Percentiles rank a stretch among this genome's conserved stretches.
These are phyloP conservation scores for Anoncus sp. DNA, from an alignment of 2,888 invertebrate genomes.

Conservation along the genomic window DNA sequence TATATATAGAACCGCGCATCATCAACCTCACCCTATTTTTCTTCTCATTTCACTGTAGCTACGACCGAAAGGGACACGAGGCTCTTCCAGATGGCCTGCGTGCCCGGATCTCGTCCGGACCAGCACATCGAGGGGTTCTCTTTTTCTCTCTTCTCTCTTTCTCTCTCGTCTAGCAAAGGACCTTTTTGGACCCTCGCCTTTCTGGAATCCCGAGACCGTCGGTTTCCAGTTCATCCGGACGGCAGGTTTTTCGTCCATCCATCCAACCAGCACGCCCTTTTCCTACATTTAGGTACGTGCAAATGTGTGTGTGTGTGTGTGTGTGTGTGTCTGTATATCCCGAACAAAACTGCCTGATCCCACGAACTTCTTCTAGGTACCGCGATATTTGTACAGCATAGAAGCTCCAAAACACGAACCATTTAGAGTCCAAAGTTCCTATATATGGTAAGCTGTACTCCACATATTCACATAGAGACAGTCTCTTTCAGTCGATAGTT, in stretches of 20 bases:
- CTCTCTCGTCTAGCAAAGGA: conserved; percentile 22
- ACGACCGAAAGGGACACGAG: conserved; percentile 26
- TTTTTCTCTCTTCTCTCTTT: background rate
- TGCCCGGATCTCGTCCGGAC: conserved; percentile 28
- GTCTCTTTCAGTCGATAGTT: conserved; percentile 14
- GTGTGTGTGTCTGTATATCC: background rate
- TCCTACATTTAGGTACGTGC: background rate
- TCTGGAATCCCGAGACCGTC: conserved; percentile 64
- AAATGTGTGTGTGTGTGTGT: background rate
- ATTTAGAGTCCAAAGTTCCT: conserved; percentile 7
- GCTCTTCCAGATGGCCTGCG: conserved; percentile 58
- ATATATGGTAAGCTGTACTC: conserved; percentile 11
- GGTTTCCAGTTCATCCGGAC: conserved; percentile 48
- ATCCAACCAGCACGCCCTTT: conserved; percentile 16
- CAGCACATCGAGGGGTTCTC: conserved; percentile 15
- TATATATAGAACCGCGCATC: conserved; percentile 16
- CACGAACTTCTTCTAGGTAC: conserved; percentile 67
- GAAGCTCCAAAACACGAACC: conserved; percentile 35
- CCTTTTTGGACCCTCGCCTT: conserved; percentile 66
- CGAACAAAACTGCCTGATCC: conserved; percentile 60
- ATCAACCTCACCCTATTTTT: conserved; percentile 39
- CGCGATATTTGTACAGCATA: conserved; percentile 42
- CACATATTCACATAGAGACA: background rate
- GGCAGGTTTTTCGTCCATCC: conserved; percentile 40
- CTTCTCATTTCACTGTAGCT: conserved; percentile 37